phyloP scores from a whole-genome alignment of 2,113 vertebrate genomes.

The Hyaena hyaena region DNA sequence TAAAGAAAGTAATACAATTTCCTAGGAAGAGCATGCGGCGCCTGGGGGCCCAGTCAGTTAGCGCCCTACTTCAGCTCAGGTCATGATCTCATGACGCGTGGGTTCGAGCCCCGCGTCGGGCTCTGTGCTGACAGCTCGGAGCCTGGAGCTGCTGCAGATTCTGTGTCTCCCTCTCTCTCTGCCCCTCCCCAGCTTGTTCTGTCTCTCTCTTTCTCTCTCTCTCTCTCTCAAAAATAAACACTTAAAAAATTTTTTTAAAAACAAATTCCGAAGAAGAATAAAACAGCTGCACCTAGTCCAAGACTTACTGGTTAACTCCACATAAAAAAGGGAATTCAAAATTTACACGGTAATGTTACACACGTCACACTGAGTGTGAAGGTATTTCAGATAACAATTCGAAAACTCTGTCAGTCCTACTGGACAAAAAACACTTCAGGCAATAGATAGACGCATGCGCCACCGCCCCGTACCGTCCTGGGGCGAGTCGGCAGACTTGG shows the following conservation, averaged over 20 bases:
- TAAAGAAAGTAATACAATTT: background rate
- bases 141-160: no score
- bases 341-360: background rate
- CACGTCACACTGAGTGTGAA: background rate
- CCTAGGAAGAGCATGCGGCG: no score
- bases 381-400: background rate
- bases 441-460: background rate
- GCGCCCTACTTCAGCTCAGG: no score
- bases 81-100: no score
- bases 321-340: background rate
- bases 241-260: no score
- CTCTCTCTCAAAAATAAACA: no score
- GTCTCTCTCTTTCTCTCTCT: no score
- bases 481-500: constrained; percentile 92
- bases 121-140: no score
- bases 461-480: constrained; percentile 89
- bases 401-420: background rate
- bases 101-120: no score
- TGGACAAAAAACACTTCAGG: background rate
- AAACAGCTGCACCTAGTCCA: background rate
- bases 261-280: background rate
- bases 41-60: no score
- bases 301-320: background rate
- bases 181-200: no score
- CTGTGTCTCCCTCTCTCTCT: no score